Base-by-base conservation (phyloP, 2,797 vertebrate species). In the Cossypha caffra region DNA sequence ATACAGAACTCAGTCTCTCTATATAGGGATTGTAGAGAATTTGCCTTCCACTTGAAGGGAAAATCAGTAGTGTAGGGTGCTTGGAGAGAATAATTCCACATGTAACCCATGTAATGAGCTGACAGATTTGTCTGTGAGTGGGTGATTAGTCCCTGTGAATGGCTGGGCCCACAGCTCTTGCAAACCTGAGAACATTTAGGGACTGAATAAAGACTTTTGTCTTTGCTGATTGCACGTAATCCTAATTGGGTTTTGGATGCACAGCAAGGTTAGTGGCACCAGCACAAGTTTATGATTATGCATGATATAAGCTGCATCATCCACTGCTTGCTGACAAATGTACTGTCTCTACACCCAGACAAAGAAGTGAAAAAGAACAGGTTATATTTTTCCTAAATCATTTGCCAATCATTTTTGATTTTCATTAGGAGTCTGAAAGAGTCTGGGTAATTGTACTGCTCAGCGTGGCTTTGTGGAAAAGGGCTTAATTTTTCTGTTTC, bases 401-500 rank as follows among this genome's bases (percentile, higher is more conserved):
- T 74, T 94, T 92, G 38, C 33, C 74, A 93, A 64, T 82, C 64
- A n/a, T 38, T 95, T 96, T 86, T 93, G 18, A 66, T 87, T 96
- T 96, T 90, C 45, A 74, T 90, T 96, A 91, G 74, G 71, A 94
- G 62, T 66, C 79, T 86, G 80, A 74, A 95, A 86, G 67, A 93
- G 45, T 52, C 75, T 90, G 38, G 23, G 13, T 82, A 71, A 80
- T 78, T 88, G 40, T 68, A 89, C 69, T 74, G 45, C 66, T 82
- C 81, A 84, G 66, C 8, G 3, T 86, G 37, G 29, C 50, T 93
- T 78, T 62, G 25, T 59, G 64, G 83, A 86, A 94, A 97, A 95
- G 61, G 55, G 64, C 86, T 96, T 95, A 90, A 96, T 95, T 96
- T 96, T 97, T 96, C 95, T 95, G 90, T 94, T 96, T 94, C 55